Evolutionary conservation across 2,113 vertebrate genomes (phyloP).

Genomic region (Setophaga petechia): DNA sequence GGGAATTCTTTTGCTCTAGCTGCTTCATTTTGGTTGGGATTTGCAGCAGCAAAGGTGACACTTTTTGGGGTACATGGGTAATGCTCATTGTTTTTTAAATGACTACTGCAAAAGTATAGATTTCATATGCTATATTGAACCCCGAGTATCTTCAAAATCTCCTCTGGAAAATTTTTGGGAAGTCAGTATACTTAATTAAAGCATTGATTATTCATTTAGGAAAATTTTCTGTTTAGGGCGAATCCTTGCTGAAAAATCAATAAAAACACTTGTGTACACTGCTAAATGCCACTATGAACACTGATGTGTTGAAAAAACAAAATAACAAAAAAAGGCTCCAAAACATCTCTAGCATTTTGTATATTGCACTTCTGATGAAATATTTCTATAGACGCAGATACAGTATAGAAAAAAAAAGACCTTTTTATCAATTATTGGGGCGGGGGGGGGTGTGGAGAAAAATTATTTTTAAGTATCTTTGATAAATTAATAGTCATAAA

Average conservation of each 20-base stretch:
- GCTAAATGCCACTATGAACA: not conserved
- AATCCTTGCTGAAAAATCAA: not conserved
- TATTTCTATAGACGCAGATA: not conserved
- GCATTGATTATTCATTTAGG: not conserved
- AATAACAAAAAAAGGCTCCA: accelerated
- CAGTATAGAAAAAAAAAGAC: not conserved
- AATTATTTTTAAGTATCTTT: not conserved
- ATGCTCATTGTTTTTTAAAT: not conserved
- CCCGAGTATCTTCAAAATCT: not conserved
- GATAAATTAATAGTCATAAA: not conserved
- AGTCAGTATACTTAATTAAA: not conserved
- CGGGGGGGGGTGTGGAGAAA: accelerated
- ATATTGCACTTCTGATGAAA: not conserved
- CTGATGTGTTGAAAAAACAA: not conserved
- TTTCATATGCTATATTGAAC: not conserved
- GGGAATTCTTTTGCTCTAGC: not conserved
- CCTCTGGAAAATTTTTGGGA: not conserved
- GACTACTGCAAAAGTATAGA: not conserved
- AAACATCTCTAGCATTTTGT: not conserved
- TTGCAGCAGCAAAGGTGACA: not conserved
- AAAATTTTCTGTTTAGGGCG: not conserved
- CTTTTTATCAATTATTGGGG: accelerated
- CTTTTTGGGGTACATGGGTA: not conserved
- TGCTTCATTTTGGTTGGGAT: not conserved
- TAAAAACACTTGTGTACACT: not conserved